Conservation (phyloP, 2,797 vertebrate species). For the Cryptoblepharus egeriae region DNA sequence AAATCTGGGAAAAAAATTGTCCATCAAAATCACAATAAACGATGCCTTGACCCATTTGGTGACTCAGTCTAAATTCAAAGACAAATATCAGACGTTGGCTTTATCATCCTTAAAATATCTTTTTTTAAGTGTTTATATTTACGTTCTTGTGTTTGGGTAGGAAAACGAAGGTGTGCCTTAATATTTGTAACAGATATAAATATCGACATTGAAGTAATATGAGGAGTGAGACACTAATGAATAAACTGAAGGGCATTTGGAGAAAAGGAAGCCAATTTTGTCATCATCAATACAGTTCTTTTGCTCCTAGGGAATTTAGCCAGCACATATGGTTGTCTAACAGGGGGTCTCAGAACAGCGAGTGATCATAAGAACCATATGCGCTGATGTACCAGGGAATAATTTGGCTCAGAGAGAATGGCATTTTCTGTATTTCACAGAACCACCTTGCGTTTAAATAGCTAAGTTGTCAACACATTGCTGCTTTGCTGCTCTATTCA, state of each 20-base stretch:
- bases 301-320: slow-evolving; percentile 61
- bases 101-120: background rate
- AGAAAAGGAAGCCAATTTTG: slow-evolving; percentile 51
- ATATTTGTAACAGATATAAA: slow-evolving; percentile 59
- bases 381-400: slow-evolving; percentile 66
- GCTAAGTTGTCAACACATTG: slow-evolving; percentile 59
- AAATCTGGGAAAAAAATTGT: slow-evolving; percentile 10
- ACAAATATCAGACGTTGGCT: background rate
- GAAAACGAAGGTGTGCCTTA: slow-evolving; percentile 43
- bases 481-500: slow-evolving; percentile 53
- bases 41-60: background rate
- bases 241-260: slow-evolving; percentile 62
- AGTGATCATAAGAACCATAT: slow-evolving; percentile 80
- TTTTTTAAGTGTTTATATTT: slow-evolving; percentile 13
- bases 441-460: slow-evolving; percentile 62
- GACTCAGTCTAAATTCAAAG: background rate
- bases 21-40: slow-evolving; percentile 33
- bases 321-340: slow-evolving; percentile 81
- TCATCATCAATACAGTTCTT: slow-evolving; percentile 47
- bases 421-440: slow-evolving; percentile 48
- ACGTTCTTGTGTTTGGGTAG: slow-evolving; percentile 29
- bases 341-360: slow-evolving; percentile 72
- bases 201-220: slow-evolving; percentile 57
- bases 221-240: slow-evolving; percentile 57
- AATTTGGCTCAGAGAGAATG: slow-evolving; percentile 64